phyloP scores from a whole-genome alignment of 2,888 invertebrate species.

The Caenorhabditis sp. region DNA sequence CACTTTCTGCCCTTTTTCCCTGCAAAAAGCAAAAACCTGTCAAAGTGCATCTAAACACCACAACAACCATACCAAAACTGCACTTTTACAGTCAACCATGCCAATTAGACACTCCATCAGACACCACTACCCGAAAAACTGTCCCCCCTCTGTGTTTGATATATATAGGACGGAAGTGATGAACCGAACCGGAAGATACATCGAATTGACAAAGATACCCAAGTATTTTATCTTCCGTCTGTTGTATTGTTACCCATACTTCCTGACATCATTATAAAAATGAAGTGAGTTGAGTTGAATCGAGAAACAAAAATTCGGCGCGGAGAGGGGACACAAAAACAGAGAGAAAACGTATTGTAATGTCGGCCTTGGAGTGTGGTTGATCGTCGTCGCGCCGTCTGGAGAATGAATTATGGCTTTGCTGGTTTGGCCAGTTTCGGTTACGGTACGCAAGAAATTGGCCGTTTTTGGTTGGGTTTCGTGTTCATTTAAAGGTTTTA shows the following conservation, averaged over 20 bases:
- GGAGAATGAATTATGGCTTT: slow-evolving; percentile 52
- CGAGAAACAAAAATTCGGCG: neutral
- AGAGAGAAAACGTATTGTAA: neutral
- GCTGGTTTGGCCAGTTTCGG: slow-evolving; percentile 38
- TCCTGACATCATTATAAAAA: no score
- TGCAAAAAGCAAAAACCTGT: neutral
- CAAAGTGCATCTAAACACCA: slow-evolving; percentile 38
- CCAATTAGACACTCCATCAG: neutral
- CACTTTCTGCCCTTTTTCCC: neutral
- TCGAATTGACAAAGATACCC: no score
- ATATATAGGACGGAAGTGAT: no score
- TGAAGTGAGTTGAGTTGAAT: no score
- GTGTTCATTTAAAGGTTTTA: slow-evolving; percentile 10
- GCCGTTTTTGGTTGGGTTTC: neutral
- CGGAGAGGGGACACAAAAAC: slow-evolving; percentile 1
- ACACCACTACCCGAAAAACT: neutral
- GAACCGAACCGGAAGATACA: no score
- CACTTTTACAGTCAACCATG: slow-evolving; percentile 11
- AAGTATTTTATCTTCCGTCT: no score
- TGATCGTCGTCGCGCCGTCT: no score
- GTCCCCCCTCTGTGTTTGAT: neutral
- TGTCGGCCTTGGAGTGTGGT: slow-evolving; percentile 27
- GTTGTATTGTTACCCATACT: no score
- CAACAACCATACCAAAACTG: slow-evolving; percentile 8
- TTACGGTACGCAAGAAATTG: no score